These are phyloP conservation scores for Sepiola atlantica DNA, from an alignment of 2,888 invertebrate genomes.

Conservation along the genomic window DNA sequence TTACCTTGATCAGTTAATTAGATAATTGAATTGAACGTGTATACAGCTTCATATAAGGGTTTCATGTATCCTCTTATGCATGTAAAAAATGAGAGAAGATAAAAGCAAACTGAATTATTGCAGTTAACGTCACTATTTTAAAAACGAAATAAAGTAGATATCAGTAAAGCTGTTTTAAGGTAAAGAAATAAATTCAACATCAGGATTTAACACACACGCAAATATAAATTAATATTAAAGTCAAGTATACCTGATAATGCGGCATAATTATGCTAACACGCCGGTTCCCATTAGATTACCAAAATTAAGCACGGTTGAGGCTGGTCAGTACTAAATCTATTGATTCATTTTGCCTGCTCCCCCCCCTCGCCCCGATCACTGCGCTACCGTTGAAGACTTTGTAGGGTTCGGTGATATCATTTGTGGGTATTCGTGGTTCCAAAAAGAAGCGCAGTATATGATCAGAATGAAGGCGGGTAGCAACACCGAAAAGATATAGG, in stretches of 20 bases:
- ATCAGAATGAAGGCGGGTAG: constrained; percentile 37
- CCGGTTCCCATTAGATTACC: too few relatives aligned
- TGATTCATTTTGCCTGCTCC: too few relatives aligned
- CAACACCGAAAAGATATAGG: constrained; percentile 24
- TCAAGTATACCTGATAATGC: too few relatives aligned
- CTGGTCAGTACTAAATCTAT: too few relatives aligned
- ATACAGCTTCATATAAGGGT: neutral
- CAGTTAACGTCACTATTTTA: neutral
- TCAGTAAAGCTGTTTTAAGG: too few relatives aligned
- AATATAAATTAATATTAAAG: too few relatives aligned
- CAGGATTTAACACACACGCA: too few relatives aligned
- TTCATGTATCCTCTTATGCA: neutral
- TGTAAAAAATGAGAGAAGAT: neutral
- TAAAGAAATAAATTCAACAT: too few relatives aligned
- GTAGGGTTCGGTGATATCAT: neutral
- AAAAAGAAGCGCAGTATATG: constrained; percentile 15
- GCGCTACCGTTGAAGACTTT: neutral
- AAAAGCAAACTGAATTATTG: neutral
- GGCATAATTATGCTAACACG: too few relatives aligned
- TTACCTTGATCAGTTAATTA: constrained; percentile 6
- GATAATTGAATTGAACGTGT: neutral
- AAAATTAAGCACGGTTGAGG: too few relatives aligned
- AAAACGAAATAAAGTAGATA: too few relatives aligned
- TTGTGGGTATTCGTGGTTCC: constrained; percentile 44
- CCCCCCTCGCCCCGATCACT: neutral